phyloP scores from a whole-genome alignment of 2,888 invertebrate genomes.

The Cecidostiba fungosa region DNA sequence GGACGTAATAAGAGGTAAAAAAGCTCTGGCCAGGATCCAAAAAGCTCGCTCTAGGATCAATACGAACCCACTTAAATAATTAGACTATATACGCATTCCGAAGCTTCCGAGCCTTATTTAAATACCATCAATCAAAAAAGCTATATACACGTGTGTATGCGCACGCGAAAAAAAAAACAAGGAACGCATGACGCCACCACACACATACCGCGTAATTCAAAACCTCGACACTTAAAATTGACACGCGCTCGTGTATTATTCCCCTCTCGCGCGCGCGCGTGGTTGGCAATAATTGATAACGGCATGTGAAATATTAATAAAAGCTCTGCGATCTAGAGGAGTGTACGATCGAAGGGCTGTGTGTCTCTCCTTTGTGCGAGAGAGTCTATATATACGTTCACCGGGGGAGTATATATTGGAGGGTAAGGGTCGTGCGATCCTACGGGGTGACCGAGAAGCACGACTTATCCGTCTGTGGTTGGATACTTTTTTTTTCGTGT shows the following conservation, averaged over 20 bases:
- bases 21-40: not conserved
- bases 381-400: not conserved
- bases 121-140: not conserved
- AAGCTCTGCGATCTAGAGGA: not conserved
- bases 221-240: not conserved
- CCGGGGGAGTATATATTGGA: not conserved
- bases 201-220: not conserved
- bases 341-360: not conserved
- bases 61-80: not conserved
- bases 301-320: slow-evolving; percentile 8
- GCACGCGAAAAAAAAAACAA: not conserved
- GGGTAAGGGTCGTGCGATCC: not conserved
- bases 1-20: not conserved
- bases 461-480: not conserved
- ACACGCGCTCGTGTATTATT: not conserved
- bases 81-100: not conserved
- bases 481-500: not conserved
- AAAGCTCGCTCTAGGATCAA: not conserved
- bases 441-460: not conserved
- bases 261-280: not conserved
- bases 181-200: not conserved
- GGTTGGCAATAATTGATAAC: not conserved
- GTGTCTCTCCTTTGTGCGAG: not conserved
- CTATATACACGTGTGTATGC: not conserved
- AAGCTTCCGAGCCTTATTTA: not conserved